Base-by-base conservation (phyloP, 2,113 vertebrate species). In the Platichthys flesus region DNA sequence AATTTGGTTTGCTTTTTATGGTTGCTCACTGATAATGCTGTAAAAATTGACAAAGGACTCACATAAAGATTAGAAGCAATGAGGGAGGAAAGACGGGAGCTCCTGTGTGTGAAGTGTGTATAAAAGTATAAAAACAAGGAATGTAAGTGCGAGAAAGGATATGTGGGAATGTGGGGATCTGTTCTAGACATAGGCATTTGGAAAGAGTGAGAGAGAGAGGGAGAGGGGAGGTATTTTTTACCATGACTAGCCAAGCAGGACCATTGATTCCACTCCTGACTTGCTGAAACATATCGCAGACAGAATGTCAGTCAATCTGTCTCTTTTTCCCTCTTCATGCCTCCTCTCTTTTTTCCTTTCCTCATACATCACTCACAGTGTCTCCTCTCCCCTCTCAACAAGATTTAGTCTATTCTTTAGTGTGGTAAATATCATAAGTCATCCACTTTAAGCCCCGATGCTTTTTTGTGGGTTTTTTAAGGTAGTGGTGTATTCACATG, bases 221-320 rank as follows among this genome's bases (percentile, higher is more conserved):
- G 45, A 70, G 55, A 8, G 42, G 31, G 61, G 72, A 58, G 51
- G 47, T 42, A 56, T 58, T 82, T 76, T 67, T 67, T 59, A 42
- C 69, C 65, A 79, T 71, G 72, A 42, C 31, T 42, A 71, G 56
- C 66, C 82, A 71, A 76, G 82, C 76, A 35, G 35, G 61, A 78
- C 85, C 72, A 88, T 80, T 67, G 79, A 88, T 85, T 85, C 61
- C 56, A 9, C 26, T 59, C 57, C 62, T 77, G 31, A 62, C 71
- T 62, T 31, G 56, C 71, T 70, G 79, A 69, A 80, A 77, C 78
- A 68, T 58, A 37, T 45, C 61, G 65, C 40, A 71, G 73, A 85
- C 79, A 78, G 65, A 66, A 74, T 62, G 79, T 79, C 80, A 82
- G 72, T 80, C 77, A 69, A 54, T 14, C 76, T 9, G 31, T 59